Base-by-base conservation (phyloP, 2,797 vertebrate species). In the Sebastes oblongus region DNA sequence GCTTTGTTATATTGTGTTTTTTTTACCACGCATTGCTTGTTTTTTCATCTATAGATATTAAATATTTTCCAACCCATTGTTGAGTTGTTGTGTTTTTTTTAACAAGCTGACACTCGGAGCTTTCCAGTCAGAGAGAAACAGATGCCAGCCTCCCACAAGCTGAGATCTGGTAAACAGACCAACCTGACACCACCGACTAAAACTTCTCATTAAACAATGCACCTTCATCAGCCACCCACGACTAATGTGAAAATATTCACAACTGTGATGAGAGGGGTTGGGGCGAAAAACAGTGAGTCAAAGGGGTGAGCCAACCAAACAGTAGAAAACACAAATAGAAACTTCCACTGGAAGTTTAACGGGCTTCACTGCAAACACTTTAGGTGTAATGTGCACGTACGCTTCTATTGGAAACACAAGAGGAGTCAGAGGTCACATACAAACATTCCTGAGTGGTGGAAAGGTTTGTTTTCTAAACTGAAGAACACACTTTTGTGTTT, bases 111-210 rank as follows among this genome's bases (percentile, higher is more conserved):
- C 91, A 91, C 88, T 82, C 67, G 56, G 88, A 89, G 82, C 82
- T 86, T 83, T 78, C 58, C 84, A 93, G 87, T 91, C 88, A 87
- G 84, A 88, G 85, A 86, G 82, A 94, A 95, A 92, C 94, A 94
- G 94, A 94, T 95, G 94, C 94, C 92, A 87, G 78, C 89, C 92
- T 93, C 92, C 93, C 87, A 90, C 94, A 66, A 80, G 87, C 80
- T 67, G 72, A 83, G 76, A 91, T 81, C 80, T 82, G 80, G 86
- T 89, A 91, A 93, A 93, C 93, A 94, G 83, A 90, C 86, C 83
- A 78, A 90, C 86, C 89, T 87, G 87, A 89, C 59, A 72, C 87
- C 70, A 25, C 72, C 4, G 27, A 80, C 67, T 76, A 79, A 86
- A 88, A 86, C 88, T 79, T 75, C 85, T 93, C 84, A 87, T 92